Percentiles rank a stretch among this genome's conserved stretches.
These are phyloP conservation scores for Rynchops niger DNA, from an alignment of 2,113 vertebrate species.

Conservation along the genomic window DNA sequence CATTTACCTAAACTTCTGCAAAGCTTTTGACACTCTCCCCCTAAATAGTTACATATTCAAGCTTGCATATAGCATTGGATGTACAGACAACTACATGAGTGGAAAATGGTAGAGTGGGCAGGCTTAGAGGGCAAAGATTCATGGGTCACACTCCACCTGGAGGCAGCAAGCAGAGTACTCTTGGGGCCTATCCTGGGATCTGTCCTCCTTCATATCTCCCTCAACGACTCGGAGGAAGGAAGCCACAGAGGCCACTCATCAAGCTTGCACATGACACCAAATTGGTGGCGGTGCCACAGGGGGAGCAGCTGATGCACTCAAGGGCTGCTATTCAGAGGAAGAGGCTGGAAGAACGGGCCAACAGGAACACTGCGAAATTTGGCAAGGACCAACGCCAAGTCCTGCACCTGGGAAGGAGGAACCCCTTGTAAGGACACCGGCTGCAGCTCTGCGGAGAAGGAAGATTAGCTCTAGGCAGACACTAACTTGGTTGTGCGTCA, in stretches of 20 bases:
- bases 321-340: background rate
- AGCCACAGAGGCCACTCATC: background rate
- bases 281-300: accelerated
- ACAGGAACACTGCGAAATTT: background rate
- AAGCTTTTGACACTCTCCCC: background rate
- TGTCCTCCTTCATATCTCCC: background rate
- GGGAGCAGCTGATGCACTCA: background rate
- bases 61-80: accelerated
- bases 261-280: background rate
- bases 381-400: background rate
- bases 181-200: background rate
- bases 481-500: background rate
- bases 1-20: background rate
- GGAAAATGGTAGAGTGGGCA: background rate
- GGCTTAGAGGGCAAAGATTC: background rate
- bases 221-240: background rate
- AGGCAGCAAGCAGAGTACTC: background rate
- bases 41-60: background rate
- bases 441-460: background rate
- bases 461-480: background rate
- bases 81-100: background rate
- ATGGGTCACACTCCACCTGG: background rate
- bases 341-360: background rate
- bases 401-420: background rate
- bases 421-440: background rate